A percentile compares a stretch with the other conserved stretches of the same genome.
These are phyloP conservation scores for Sigmodon hispidus DNA, from an alignment of 2,113 vertebrate species.

Conservation along the genomic window DNA sequence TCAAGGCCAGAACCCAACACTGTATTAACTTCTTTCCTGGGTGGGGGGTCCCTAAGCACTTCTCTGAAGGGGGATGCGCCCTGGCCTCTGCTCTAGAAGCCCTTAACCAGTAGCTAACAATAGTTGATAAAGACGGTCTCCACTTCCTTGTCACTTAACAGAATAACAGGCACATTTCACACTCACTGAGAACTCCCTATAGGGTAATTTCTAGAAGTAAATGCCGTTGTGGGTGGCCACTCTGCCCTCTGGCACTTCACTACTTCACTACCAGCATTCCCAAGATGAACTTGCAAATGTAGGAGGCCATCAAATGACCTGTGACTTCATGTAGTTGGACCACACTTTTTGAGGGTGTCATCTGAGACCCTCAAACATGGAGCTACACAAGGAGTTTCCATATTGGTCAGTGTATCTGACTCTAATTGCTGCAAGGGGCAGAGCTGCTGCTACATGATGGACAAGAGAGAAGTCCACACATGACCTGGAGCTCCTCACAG, in stretches of 20 bases:
- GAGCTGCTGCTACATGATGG: neutral
- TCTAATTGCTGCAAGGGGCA: neutral
- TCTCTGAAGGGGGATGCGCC: neutral
- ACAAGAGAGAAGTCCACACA: neutral
- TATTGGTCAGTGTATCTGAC: neutral
- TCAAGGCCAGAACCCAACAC: neutral
- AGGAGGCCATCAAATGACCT: neutral
- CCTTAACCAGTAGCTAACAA: neutral
- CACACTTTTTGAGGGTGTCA: neutral
- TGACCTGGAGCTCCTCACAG: neutral
- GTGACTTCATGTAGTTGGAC: neutral
- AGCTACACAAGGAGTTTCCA: neutral
- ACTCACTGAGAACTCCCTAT: neutral
- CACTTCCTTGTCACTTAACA: too few species aligned
- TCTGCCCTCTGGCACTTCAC: neutral
- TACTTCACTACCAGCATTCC: neutral
- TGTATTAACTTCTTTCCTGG: neutral
- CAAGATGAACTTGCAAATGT: neutral
- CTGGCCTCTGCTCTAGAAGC: neutral
- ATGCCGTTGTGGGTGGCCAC: rapidly evolving
- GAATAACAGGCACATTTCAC: neutral
- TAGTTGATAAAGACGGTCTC: neutral
- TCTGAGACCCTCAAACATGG: neutral
- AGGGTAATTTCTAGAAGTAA: neutral
- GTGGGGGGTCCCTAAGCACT: too few species aligned